Base-by-base conservation (phyloP, 2,113 vertebrate genomes). In the Nothoprocta perdicaria region DNA sequence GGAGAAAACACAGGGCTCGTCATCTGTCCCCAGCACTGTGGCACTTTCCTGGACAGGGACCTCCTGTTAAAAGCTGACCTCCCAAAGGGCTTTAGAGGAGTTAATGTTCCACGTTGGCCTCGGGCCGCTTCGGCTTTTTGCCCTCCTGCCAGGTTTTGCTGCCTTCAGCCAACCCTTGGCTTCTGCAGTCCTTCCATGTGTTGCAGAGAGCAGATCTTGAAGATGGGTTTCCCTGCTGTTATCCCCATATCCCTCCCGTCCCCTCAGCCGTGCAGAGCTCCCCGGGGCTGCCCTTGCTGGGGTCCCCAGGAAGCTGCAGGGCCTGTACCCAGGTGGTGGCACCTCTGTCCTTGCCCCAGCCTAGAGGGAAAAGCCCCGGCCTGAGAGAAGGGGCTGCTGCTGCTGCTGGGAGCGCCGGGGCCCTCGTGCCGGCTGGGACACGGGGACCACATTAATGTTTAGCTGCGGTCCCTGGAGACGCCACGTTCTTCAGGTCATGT, bases 31-130 rank as follows among this genome's bases (percentile, higher is more conserved):
- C 84, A 62, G 43, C 15, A 46, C n/a, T 17, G 41, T 85, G 82
- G 43, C 83, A 57, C 92, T 93, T 92, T 93, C 68, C 89, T 96
- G 91, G 95, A 91, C 92, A 95, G 91, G 89, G 80, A 68, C 38
- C 79, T 84, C 76, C 80, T 94, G 92, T 93, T 93, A 84, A 91
- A 84, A 83, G 65, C 88, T 95, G 83, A 95, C 92, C 90, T 88
- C 88, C 90, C 31, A 57, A 61, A 93, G 88, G 71, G 35, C 63
- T 94, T 89, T 33, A 33, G 55, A 74, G 80, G 68, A 88, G 95
- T 89, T 96, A 94, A 96, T 96, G 73, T 95, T 95, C 92, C 85
- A 96, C 61, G 0, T 41, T 74, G 67, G 33, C 52, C 14, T 68
- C 80, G 61, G 80, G 65, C 94, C 86, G 93, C 84, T 41, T 82